These are phyloP conservation scores for Sylvilagus bachmani DNA, from an alignment of 2,113 vertebrate genomes.

Conservation along the genomic window DNA sequence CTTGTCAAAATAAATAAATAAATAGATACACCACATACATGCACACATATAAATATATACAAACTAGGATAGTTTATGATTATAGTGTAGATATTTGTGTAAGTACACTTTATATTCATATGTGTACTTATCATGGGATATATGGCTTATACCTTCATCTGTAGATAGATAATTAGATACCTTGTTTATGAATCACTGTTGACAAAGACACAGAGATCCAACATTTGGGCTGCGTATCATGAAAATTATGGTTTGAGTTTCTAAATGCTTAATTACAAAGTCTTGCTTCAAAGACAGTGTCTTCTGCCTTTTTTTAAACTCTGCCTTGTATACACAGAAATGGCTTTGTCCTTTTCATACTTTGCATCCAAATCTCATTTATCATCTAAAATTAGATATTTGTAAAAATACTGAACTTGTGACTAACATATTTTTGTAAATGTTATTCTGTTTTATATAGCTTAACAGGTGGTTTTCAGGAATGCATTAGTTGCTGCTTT, in stretches of 20 bases:
- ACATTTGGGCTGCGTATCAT: neutral
- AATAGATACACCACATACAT: too few relatives aligned
- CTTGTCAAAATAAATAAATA: too few relatives aligned
- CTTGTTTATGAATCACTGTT: neutral
- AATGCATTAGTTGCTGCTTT: neutral
- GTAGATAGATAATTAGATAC: neutral
- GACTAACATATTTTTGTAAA: neutral
- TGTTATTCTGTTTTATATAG: conserved; percentile 1
- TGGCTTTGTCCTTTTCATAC: neutral
- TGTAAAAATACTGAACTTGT: conserved; percentile 3
- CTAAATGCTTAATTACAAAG: neutral
- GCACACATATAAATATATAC: rapidly evolving
- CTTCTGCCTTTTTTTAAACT: neutral
- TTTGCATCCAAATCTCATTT: neutral
- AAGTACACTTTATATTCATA: neutral
- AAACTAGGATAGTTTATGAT: neutral
- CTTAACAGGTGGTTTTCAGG: conserved; percentile 10
- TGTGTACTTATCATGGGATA: neutral
- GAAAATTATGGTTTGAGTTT: neutral
- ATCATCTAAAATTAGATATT: neutral
- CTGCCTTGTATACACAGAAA: neutral
- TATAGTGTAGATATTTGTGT: neutral
- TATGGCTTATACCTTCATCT: neutral
- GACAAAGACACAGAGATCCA: neutral
- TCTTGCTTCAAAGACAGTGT: neutral